These are phyloP conservation scores for Chrysogorgia sp. DNA, from an alignment of 92 coral and sea anemone species.

Conservation along the genomic window DNA sequence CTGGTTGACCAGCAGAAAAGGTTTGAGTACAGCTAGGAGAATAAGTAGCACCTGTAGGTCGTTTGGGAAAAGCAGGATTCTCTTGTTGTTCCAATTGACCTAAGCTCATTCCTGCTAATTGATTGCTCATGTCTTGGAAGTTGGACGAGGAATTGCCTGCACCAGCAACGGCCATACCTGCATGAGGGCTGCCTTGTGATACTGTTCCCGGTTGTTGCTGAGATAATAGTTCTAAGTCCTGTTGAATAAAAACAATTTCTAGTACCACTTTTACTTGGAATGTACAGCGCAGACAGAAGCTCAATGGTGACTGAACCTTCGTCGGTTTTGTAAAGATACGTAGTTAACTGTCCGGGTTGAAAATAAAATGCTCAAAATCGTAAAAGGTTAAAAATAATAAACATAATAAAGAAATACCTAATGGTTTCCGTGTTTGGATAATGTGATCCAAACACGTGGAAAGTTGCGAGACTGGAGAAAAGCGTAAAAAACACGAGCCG, in stretches of 20 bases:
- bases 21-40: slow-evolving; percentile 81
- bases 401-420: too few relatives aligned
- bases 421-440: too few relatives aligned
- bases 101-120: slow-evolving; percentile 75
- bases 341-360: too few relatives aligned
- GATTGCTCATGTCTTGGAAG: slow-evolving; percentile 80
- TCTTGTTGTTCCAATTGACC: slow-evolving; percentile 71
- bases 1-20: slow-evolving; percentile 76
- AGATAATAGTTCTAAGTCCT: slow-evolving; percentile 63
- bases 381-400: too few relatives aligned
- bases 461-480: too few relatives aligned
- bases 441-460: too few relatives aligned
- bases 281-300: too few relatives aligned
- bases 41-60: slow-evolving; percentile 73
- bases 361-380: too few relatives aligned
- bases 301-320: too few relatives aligned
- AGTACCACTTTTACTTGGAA: too few relatives aligned
- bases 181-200: slow-evolving; percentile 67
- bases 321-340: too few relatives aligned
- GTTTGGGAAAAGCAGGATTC: slow-evolving; percentile 72
- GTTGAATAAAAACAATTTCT: neutral
- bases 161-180: slow-evolving; percentile 57
- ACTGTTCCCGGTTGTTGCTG: slow-evolving; percentile 58
- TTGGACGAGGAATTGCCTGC: slow-evolving; percentile 58
- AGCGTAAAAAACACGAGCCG: too few relatives aligned